Conservation (phyloP, 64 coral and sea anemone genomes). For the Dendronephthya gigantea region DNA sequence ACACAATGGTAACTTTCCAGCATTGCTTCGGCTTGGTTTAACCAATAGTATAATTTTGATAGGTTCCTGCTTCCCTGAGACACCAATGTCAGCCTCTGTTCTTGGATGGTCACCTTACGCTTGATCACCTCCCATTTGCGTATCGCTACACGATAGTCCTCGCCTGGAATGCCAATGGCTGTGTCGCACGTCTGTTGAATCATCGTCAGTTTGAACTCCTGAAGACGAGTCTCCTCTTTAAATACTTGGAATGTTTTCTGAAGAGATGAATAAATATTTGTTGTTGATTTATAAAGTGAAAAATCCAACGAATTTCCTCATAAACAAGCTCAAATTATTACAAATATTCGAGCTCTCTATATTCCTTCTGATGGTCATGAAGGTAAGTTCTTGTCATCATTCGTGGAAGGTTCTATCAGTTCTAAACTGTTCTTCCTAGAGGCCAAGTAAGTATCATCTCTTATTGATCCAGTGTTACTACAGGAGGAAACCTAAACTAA, state of each 20-base stretch:
- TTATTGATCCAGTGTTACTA: background rate
- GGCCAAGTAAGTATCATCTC: too few relatives aligned
- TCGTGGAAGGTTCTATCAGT: too few relatives aligned
- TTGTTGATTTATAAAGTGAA: background rate
- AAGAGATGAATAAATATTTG: background rate
- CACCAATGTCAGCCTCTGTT: background rate
- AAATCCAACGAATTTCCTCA: too few relatives aligned
- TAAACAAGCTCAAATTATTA: too few relatives aligned
- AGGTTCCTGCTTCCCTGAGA: background rate
- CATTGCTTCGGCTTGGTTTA: background rate
- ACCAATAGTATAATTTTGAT: background rate
- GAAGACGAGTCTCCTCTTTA: background rate
- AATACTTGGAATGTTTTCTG: conserved; percentile 15
- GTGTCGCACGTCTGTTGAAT: conserved; percentile 5
- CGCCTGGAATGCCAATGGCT: background rate
- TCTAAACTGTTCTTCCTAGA: too few relatives aligned
- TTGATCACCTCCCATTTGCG: background rate
- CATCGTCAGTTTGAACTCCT: background rate
- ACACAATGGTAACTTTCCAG: background rate
- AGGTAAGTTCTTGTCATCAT: too few relatives aligned
- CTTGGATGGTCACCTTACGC: background rate
- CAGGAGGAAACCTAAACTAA: too few relatives aligned
- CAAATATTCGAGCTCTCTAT: too few relatives aligned
- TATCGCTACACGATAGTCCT: background rate
- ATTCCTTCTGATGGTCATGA: too few relatives aligned